Percentiles rank a stretch among this genome's conserved stretches.
phyloP scores from a whole-genome alignment of 2,113 vertebrate species.

The Microtus ochrogaster region DNA sequence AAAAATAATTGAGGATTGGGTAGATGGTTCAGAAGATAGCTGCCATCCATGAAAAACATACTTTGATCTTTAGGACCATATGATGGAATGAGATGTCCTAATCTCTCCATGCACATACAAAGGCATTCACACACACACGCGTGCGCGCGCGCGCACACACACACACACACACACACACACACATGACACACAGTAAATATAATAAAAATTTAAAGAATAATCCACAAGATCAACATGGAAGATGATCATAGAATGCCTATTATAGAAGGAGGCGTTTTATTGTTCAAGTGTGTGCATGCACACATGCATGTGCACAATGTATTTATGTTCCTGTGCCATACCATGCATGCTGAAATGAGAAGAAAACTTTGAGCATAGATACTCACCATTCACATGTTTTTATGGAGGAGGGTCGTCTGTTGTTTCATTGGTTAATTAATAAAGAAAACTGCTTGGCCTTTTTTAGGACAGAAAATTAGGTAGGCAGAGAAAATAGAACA shows the following conservation, averaged over 20 bases:
- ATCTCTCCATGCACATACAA: no score
- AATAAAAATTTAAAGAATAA: neutral
- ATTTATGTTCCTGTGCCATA: neutral
- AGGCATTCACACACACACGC: no score
- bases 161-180: neutral
- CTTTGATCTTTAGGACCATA: neutral
- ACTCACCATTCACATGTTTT: no score
- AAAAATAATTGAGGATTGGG: neutral
- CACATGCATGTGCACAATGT: neutral
- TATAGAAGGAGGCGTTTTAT: neutral
- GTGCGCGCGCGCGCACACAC: no score
- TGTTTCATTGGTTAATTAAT: no score
- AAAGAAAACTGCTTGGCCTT: no score
- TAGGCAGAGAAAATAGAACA: no score
- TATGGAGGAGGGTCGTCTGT: no score
- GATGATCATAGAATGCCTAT: neutral
- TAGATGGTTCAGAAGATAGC: neutral
- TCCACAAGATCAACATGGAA: neutral
- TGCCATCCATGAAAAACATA: neutral
- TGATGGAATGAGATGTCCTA: no score
- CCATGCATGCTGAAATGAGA: neutral
- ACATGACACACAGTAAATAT: neutral
- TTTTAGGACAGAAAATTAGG: no score
- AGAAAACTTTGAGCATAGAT: neutral
- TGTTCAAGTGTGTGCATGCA: neutral